These are phyloP conservation scores for Labeo rohita DNA, from an alignment of 2,113 vertebrate species.

Conservation along the genomic window DNA sequence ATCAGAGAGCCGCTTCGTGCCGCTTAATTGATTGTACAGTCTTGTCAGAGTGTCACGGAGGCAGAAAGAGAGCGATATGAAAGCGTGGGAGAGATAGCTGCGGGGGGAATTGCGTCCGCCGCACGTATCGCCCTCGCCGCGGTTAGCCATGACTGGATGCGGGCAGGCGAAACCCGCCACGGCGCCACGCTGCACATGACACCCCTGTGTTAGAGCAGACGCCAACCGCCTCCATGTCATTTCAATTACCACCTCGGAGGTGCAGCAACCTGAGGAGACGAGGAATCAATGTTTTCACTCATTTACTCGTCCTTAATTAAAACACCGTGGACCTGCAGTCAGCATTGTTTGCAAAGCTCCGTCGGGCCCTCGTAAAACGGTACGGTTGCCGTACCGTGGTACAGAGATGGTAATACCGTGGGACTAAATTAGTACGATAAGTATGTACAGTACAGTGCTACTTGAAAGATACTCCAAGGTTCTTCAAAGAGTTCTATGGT, in stretches of 20 bases:
- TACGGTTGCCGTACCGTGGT: neutral
- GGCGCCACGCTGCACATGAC: conserved; percentile 72
- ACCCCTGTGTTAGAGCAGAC: conserved; percentile 57
- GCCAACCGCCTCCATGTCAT: conserved; percentile 54
- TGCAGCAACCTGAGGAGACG: conserved; percentile 49
- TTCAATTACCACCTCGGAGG: conserved; percentile 59
- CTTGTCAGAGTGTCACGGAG: conserved; percentile 61
- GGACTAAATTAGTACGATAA: neutral
- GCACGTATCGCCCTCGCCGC: conserved; percentile 67
- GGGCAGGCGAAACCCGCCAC: conserved; percentile 63
- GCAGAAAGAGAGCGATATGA: conserved; percentile 18
- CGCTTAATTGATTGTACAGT: conserved; percentile 77
- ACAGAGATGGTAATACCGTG: neutral
- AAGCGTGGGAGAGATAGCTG: conserved; percentile 71
- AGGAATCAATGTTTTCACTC: conserved; percentile 36
- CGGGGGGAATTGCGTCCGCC: conserved; percentile 71
- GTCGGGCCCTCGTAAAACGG: neutral
- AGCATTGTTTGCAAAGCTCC: conserved; percentile 3
- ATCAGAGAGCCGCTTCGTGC: conserved; percentile 58
- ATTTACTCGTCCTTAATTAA: conserved; percentile 50
- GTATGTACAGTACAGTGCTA: neutral
- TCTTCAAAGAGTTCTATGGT: neutral
- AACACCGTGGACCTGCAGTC: conserved; percentile 37
- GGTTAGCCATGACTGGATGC: conserved; percentile 63
- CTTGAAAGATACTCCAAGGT: neutral